Evolutionary conservation across 2,113 vertebrate species (phyloP).

Genomic region (Ammodytes dubius): DNA sequence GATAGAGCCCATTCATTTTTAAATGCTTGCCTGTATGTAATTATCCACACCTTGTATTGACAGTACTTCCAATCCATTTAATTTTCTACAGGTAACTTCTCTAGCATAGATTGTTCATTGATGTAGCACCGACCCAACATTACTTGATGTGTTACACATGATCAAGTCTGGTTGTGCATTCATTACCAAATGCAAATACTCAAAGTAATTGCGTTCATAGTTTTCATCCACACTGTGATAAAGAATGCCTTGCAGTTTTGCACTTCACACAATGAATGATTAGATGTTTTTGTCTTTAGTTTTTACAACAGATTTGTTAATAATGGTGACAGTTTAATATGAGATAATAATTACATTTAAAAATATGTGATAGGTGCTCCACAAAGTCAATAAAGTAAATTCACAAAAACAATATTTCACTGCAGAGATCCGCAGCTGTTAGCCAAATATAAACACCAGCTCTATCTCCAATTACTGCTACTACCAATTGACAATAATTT

Average conservation of each 20-base stretch:
- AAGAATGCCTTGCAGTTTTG: too few species aligned
- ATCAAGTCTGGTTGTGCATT: too few species aligned
- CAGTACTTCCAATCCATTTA: neutral
- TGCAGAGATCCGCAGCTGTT: neutral
- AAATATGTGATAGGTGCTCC: neutral
- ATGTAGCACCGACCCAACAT: too few species aligned
- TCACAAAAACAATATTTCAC: neutral
- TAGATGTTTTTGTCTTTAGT: too few species aligned
- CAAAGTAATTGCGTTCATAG: too few species aligned
- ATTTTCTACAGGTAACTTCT: too few species aligned
- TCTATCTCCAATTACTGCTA: neutral
- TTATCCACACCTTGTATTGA: neutral
- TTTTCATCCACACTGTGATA: too few species aligned
- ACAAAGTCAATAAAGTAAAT: neutral
- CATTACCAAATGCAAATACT: too few species aligned
- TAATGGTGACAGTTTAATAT: neutral
- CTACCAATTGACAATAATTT: neutral
- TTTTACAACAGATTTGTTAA: neutral
- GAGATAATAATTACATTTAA: neutral
- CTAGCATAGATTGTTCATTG: too few species aligned
- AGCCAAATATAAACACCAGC: neutral
- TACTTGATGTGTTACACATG: too few species aligned
- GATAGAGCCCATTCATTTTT: conserved; percentile 4
- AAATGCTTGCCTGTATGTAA: neutral
- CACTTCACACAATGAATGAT: too few species aligned